These are phyloP conservation scores for Frankliniella fusca DNA, from an alignment of 2,888 invertebrate species.

Conservation along the genomic window DNA sequence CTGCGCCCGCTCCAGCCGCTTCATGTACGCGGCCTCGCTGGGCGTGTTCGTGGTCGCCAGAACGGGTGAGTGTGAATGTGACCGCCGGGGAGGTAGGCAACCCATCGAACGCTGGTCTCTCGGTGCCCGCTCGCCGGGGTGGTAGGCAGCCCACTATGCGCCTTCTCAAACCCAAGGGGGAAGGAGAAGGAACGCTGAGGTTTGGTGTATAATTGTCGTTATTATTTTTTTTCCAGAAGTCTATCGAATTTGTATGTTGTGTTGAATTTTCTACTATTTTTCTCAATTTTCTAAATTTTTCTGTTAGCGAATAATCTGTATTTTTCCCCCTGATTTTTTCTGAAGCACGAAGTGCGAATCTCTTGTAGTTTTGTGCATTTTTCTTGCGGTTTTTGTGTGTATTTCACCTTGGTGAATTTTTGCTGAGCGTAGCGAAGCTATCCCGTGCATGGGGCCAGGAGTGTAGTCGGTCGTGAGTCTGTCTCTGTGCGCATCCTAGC, in stretches of 20 bases:
- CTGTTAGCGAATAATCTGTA: no score
- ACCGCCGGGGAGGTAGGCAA: not conserved
- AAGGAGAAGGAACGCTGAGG: not conserved
- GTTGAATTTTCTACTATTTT: no score
- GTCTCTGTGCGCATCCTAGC: no score
- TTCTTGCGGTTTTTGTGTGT: no score
- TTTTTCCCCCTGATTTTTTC: no score
- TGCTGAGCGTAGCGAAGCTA: no score
- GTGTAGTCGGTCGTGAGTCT: no score
- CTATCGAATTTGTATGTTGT: not conserved
- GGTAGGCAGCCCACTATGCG: not conserved
- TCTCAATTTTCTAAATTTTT: no score
- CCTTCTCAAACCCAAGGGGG: not conserved
- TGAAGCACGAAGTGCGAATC: no score
- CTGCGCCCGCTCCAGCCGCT: slow-evolving; percentile 44
- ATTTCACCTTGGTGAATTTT: no score
- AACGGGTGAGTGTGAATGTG: not conserved
- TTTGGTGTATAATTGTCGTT: not conserved
- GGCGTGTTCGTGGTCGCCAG: slow-evolving; percentile 38
- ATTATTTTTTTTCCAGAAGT: not conserved
- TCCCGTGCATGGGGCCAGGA: no score
- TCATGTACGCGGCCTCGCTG: slow-evolving; percentile 47
- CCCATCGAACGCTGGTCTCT: not conserved
- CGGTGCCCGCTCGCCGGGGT: not conserved
- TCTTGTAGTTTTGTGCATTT: no score